A percentile compares a stretch with the other conserved stretches of the same genome.
Conservation (phyloP, 2,888 invertebrate species). For the Chymomyza amoena region DNA sequence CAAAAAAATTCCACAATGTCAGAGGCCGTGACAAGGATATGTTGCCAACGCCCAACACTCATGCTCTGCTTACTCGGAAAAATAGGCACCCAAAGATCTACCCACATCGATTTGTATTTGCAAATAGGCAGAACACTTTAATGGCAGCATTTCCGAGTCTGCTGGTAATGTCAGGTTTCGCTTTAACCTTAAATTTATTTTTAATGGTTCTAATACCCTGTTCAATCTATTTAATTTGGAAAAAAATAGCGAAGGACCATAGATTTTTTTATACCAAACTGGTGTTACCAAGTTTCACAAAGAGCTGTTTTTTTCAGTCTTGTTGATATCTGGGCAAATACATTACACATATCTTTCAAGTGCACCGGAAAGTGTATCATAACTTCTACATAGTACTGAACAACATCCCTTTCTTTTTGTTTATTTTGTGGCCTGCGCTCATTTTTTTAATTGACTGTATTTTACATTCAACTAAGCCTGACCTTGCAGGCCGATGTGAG, state of each 20-base stretch:
- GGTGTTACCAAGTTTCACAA: no score
- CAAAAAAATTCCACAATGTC: not conserved
- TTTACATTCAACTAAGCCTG: constrained; percentile 22
- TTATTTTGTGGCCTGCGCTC: constrained; percentile 35
- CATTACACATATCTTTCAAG: not conserved
- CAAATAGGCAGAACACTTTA: no score
- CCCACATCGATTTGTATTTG: not conserved
- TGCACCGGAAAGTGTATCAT: not conserved
- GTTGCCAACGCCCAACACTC: not conserved
- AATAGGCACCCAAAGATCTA: not conserved
- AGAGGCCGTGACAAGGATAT: not conserved
- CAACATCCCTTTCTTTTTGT: not conserved
- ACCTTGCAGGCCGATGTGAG: constrained; percentile 29
- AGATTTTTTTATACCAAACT: no score
- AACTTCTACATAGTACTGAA: not conserved
- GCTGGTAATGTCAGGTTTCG: no score
- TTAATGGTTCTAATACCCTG: not conserved
- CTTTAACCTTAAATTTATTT: no score
- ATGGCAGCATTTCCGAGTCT: no score
- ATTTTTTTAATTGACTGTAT: constrained; percentile 60
- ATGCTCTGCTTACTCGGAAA: no score
- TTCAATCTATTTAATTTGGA: no score
- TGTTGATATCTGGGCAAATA: no score
- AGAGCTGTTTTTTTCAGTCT: no score
- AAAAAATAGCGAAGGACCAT: no score